Base-by-base conservation (phyloP, 2,888 invertebrate genomes). In the Phengaris alcon region DNA sequence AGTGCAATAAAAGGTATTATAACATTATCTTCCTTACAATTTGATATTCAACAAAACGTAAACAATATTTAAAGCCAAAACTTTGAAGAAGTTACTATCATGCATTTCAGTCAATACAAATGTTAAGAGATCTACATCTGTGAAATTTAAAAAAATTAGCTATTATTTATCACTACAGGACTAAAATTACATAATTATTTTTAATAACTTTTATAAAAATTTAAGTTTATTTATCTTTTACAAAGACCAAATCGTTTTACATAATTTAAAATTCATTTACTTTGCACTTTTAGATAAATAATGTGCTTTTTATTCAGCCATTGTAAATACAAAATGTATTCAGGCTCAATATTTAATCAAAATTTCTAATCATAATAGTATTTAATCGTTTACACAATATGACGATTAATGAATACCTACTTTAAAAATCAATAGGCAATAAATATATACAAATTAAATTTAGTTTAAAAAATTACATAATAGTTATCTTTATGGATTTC, bases 111-210 rank as follows among this genome's bases (percentile, higher is more conserved):
- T 72, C 70, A 52, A 51, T 52, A 12, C 51, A 54, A 22, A 10
- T 8, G 52, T 35, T 72, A 22, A 44, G 72, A 72, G 72, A 72
- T 72, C 72, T 70, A 70, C 51, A 51, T 5, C 5, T 72, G 54
- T 72, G 35, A 54, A 72, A 54, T 52, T 35, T 44, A 72, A 22
- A 35, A 48, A 72, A 72, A 54, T 54, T 72, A 7, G 54, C 54
- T 54, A 52, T 22, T 22, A 22, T 22, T 22, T 22, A 22, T 52
- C 35, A 54, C 52, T 54, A 72, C 2, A 22, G 70, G 72, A 54
- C 51, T 52, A 72, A 35, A 54, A 72, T 54, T 72, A 72, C 54
- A 72, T 72, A 72, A 72, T 54, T 22, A 52, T 35, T 51, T 70
- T 15, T 35, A 59, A 13, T 35, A 35, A 68, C 12, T 68, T 59